Evolutionary conservation across 2,888 invertebrate species (phyloP), one percentile per base, ranked within the genome.

Genomic region (Plagodis pulveraria): DNA sequence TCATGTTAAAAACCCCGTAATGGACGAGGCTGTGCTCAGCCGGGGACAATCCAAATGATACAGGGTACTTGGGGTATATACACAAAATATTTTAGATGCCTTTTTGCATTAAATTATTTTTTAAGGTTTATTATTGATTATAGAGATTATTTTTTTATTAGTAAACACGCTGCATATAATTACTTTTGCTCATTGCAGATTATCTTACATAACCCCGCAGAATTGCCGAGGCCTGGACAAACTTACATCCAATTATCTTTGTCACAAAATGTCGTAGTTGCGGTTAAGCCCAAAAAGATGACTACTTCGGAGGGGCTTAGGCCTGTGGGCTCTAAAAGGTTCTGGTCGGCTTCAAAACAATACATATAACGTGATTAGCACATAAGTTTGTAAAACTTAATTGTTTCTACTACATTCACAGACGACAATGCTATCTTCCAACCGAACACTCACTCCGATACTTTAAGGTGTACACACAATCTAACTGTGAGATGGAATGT

Each of bases 261-360:
- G 58, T 94, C 95, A 56, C 95, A 96, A 76, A 96, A 96, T 81
- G 94, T 96, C 0, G 93, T 96, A 0, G 95, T 96, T 0, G 94
- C 95, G 0, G 94, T 96, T 10, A 95, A 95, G 77, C 96, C 96
- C 0, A 95, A 96, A 78, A 96, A 96, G 93, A 96, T 96, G 90
- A 96, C 95, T 2, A 96, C 96, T 4, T 95, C 95, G 0, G 93
- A 94, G 55, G 95, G 95, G 32, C 83, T 96, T 5, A 91, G 87
- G 68, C 92, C 93, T 53, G 96, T 96, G 65, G 93, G 94, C 53
- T 94, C 96, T 0, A 86, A 91, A 38, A 87, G 87, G 93, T 84
- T 66, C 6, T n/a, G n/a, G n/a, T n/a, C 22, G 1, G 4, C 4
- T 22, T 22, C 22, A 2, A 43, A 47, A 22, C 22, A 22, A 22